phyloP scores from a whole-genome alignment of 2,888 invertebrate species.

The Encarsia formosa region DNA sequence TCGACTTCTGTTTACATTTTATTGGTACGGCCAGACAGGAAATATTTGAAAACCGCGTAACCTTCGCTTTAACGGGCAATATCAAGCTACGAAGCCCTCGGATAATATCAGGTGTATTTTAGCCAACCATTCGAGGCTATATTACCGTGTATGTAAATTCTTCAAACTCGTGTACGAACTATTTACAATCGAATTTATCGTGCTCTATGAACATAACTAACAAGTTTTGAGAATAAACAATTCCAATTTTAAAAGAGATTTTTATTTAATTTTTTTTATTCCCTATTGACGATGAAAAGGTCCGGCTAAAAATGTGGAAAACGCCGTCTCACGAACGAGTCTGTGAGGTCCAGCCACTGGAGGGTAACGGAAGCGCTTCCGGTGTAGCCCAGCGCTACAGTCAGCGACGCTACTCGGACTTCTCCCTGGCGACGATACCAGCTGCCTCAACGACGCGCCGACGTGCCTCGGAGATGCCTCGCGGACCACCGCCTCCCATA shows the following conservation, averaged over 20 bases:
- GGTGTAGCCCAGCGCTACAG: constrained; percentile 50
- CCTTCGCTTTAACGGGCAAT: too few species aligned
- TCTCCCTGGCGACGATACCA: constrained; percentile 49
- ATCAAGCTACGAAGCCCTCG: too few species aligned
- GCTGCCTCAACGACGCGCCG: constrained; percentile 41
- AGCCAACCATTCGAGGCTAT: too few species aligned
- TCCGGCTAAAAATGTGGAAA: constrained; percentile 80
- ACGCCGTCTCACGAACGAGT: constrained; percentile 68
- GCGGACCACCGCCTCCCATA: constrained; percentile 34
- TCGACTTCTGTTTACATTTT: constrained; percentile 1
- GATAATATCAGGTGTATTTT: too few species aligned
- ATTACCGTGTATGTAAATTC: too few species aligned
- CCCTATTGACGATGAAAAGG: too few species aligned
- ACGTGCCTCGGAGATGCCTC: constrained; percentile 72
- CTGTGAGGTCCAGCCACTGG: constrained; percentile 77
- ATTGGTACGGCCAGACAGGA: neutral
- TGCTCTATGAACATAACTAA: too few species aligned
- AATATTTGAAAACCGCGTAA: neutral
- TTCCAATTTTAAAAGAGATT: too few species aligned
- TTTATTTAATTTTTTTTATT: too few species aligned
- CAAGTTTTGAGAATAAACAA: too few species aligned
- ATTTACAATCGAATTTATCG: too few species aligned
- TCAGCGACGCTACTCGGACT: constrained; percentile 69
- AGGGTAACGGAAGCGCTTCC: constrained; percentile 61
- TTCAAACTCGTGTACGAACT: too few species aligned